Percentiles rank a stretch among this genome's conserved stretches.
phyloP scores from a whole-genome alignment of 2,113 vertebrate species.

The Galbula dea region DNA sequence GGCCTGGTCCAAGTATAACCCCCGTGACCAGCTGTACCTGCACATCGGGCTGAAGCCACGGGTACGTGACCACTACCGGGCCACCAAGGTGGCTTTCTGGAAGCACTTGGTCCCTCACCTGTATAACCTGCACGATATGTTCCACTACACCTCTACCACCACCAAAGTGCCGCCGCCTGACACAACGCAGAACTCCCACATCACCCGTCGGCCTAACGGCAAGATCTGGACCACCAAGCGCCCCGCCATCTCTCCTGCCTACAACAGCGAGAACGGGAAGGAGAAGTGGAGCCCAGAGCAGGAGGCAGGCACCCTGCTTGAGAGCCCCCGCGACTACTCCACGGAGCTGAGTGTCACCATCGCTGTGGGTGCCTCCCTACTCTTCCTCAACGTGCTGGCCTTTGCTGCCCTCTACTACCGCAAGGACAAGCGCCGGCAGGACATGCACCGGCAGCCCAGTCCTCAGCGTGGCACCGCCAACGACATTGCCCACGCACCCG shows the following conservation, averaged over 20 bases:
- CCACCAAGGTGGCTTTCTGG: conserved; percentile 99
- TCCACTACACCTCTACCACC: conserved; percentile 98
- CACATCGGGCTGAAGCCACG: conserved; percentile 97
- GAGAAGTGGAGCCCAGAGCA: conserved; percentile 86
- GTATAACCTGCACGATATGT: conserved; percentile 98
- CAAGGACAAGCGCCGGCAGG: conserved; percentile 96
- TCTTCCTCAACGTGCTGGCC: conserved; percentile 96
- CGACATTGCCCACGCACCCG: conserved; percentile 84
- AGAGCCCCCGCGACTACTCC: conserved; percentile 96
- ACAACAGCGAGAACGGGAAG: conserved; percentile 87
- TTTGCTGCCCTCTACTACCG: conserved; percentile 98
- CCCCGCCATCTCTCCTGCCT: conserved; percentile 91
- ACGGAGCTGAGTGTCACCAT: conserved; percentile 98
- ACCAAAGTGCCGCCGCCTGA: conserved; percentile 92
- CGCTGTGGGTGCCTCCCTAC: conserved; percentile 92
- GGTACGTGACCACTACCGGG: conserved; percentile 96
- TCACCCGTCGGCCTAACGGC: conserved; percentile 89
- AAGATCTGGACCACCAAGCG: conserved; percentile 96
- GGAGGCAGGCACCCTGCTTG: conserved; percentile 87
- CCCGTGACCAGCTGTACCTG: conserved; percentile 96
- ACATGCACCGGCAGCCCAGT: conserved; percentile 89
- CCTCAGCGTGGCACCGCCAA: conserved; percentile 85
- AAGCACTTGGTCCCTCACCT: conserved; percentile 97
- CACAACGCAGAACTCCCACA: conserved; percentile 92
- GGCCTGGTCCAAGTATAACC: conserved; percentile 99